Percentiles rank a stretch among this genome's conserved stretches.
These are phyloP conservation scores for Apteryx owenii DNA, from an alignment of 2,113 vertebrate species.

Conservation along the genomic window DNA sequence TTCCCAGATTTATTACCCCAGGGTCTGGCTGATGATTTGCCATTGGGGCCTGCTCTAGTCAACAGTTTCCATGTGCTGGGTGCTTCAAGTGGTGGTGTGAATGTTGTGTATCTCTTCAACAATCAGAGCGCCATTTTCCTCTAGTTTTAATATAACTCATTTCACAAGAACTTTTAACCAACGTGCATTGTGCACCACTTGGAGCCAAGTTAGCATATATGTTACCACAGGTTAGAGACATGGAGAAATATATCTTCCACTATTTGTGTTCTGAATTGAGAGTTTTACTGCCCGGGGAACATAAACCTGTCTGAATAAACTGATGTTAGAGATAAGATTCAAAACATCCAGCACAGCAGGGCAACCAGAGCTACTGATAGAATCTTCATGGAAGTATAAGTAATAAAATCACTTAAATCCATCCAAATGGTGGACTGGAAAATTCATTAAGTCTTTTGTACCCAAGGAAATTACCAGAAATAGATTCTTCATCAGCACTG, in stretches of 20 bases:
- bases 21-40: not conserved
- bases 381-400: slow-evolving; percentile 30
- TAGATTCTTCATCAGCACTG: slow-evolving; percentile 1
- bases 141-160: not conserved
- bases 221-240: not conserved
- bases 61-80: accelerated
- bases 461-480: slow-evolving; percentile 50
- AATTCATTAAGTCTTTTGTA: slow-evolving; percentile 18
- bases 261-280: slow-evolving; percentile 4
- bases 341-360: slow-evolving; percentile 13
- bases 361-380: not conserved
- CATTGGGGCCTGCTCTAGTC: not conserved
- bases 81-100: not conserved
- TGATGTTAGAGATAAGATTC: slow-evolving; percentile 7
- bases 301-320: slow-evolving; percentile 37
- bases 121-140: not conserved
- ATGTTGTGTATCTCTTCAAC: not conserved
- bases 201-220: not conserved
- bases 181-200: accelerated
- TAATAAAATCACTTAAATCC: slow-evolving; percentile 41
- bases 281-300: not conserved
- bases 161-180: not conserved
- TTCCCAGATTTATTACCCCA: not conserved
- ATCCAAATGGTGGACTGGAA: slow-evolving; percentile 44
- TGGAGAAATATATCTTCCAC: slow-evolving; percentile 20